Evolutionary conservation across 1,140 invertebrate species (phyloP), one percentile per base, ranked within the genome.

Genomic region (Chionoecetes opilio): DNA sequence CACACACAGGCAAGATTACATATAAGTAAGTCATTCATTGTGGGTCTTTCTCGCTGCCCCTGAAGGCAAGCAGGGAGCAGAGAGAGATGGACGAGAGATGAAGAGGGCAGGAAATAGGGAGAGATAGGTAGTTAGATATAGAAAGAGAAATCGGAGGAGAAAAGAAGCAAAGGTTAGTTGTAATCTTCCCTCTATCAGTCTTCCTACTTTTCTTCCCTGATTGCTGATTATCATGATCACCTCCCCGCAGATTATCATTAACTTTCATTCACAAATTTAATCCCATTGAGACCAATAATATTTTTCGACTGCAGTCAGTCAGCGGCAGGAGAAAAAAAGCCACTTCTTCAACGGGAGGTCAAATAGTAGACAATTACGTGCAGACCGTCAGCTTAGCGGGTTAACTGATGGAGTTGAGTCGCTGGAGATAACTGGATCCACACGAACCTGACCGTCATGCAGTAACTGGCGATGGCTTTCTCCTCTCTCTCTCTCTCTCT

Each of bases 401-500:
- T 90, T 90, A 90, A 29, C 37, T 90, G 38, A 53, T 90, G 87
- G 41, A 29, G 85, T n/a, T 5, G 41, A 29, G 85, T n/a, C 26
- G 63, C 21, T n/a, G 26, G n/a, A 75, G 63, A 75, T 75, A 75
- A 75, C 63, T n/a, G 63, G 63, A 75, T 75, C n/a, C 63, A 75
- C 63, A 75, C 63, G 63, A 75, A 75, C 63, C n/a, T 75, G 63
- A 75, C 11, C n/a, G 63, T 75, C 63, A 75, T 75, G 63, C n/a
- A n/a, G 63, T 75, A 75, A 75, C 63, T 75, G 85, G 85, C 32
- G 29, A 38, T 35, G 85, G 85, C 85, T 86, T 86, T 86, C 85
- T 86, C 29, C 38, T 53, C 41, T 90, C 88, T 41, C 41, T 53
- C 41, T 53, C 29, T 90, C 41, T 90, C 88, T 41, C 38, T 90